Evolutionary conservation across 1,140 invertebrate genomes (phyloP).

Genomic region (Drosophila fuyamai): DNA sequence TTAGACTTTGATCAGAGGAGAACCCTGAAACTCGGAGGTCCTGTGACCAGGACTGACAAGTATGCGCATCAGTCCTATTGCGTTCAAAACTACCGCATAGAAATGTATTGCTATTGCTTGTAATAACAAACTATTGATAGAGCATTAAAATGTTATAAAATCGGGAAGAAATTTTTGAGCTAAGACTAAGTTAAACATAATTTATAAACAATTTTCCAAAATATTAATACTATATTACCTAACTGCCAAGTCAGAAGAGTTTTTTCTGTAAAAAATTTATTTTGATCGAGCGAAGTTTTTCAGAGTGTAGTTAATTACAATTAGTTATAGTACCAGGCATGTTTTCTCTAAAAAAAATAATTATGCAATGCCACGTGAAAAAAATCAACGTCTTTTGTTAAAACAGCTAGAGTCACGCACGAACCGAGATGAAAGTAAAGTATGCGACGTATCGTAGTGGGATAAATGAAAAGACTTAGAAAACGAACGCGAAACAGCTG

Average conservation of each 20-base stretch:
- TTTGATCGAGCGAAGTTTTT: background rate
- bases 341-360: conserved; percentile 12
- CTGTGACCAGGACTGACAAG: conserved; percentile 31
- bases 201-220: no score
- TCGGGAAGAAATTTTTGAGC: no score
- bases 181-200: no score
- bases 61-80: conserved; percentile 48
- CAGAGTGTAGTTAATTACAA: background rate
- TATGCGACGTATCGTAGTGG: conserved; percentile 23
- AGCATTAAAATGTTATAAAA: no score
- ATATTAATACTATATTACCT: no score
- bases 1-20: background rate
- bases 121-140: background rate
- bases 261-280: no score
- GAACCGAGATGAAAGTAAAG: conserved; percentile 57
- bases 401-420: conserved; percentile 58
- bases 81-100: conserved; percentile 31
- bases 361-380: conserved; percentile 41
- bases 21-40: conserved; percentile 21
- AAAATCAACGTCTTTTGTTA: conserved; percentile 28
- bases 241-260: no score
- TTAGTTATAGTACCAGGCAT: background rate
- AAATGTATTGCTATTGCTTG: conserved; percentile 73
- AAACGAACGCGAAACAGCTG: conserved; percentile 67
- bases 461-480: conserved; percentile 67